Conservation (phyloP, 2,888 invertebrate genomes). For the Orthonychiurus folsomi region DNA sequence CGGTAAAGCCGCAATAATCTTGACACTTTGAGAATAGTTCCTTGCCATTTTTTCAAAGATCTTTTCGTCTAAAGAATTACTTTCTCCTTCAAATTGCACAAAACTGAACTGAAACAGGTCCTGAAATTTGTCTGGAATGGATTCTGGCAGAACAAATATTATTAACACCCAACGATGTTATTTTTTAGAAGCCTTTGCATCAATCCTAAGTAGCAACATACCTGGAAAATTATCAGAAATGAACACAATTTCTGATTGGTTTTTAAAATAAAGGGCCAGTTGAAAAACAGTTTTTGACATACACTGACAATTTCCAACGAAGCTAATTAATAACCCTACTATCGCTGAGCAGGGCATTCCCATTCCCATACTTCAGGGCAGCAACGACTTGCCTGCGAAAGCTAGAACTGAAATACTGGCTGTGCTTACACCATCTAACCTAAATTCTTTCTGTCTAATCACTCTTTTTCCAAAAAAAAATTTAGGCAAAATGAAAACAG, state of each 20-base stretch:
- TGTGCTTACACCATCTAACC: no score
- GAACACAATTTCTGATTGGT: constrained; percentile 6
- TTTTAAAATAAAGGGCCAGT: neutral
- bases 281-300: neutral
- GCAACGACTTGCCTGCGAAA: neutral
- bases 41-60: neutral
- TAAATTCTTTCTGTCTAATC: no score
- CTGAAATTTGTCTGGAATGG: neutral
- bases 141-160: neutral
- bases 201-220: neutral
- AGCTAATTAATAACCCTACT: neutral
- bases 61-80: neutral
- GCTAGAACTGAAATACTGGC: neutral
- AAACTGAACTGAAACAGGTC: neutral
- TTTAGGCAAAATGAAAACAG: no score
- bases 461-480: no score
- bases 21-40: neutral
- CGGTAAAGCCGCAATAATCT: neutral
- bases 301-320: neutral
- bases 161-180: no score
- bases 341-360: no score
- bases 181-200: neutral
- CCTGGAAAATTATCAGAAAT: neutral
- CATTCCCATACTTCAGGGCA: neutral
- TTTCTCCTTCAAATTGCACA: neutral